These are phyloP conservation scores for Nilaparvata lugens DNA, from an alignment of 1,140 invertebrate genomes.

Conservation along the genomic window DNA sequence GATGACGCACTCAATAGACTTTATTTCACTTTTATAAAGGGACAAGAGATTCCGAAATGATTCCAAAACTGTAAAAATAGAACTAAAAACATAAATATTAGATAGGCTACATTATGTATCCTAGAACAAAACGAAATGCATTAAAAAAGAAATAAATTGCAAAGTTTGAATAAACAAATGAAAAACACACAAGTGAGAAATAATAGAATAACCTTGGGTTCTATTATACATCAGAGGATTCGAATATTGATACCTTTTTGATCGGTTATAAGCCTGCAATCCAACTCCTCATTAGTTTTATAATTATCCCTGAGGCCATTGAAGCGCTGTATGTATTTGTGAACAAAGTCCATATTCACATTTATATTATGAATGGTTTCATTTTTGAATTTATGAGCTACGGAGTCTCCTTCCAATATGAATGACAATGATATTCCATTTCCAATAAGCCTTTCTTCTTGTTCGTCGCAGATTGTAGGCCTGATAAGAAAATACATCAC, in stretches of 20 bases:
- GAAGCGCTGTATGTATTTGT: constrained; percentile 56
- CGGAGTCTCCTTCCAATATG: constrained; percentile 53
- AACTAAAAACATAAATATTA: neutral
- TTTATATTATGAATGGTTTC: constrained; percentile 44
- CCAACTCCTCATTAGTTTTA: constrained; percentile 53
- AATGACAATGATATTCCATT: constrained; percentile 50
- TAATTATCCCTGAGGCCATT: constrained; percentile 54
- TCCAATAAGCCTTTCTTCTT: constrained; percentile 54
- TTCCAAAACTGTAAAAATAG: constrained; percentile 37
- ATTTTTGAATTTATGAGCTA: constrained; percentile 42
- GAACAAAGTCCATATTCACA: constrained; percentile 48
- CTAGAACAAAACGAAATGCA: neutral
- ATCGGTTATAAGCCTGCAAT: constrained; percentile 40
- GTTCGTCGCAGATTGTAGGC: constrained; percentile 62
- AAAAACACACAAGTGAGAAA: too few species aligned
- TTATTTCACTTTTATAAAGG: constrained; percentile 48
- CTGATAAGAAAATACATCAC: constrained; percentile 42
- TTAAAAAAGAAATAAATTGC: too few species aligned
- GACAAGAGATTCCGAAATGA: constrained; percentile 47
- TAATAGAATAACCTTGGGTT: too few species aligned
- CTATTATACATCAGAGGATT: constrained; percentile 12
- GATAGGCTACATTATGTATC: neutral
- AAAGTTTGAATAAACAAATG: too few species aligned
- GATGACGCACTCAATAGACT: constrained; percentile 48
- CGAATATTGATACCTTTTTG: constrained; percentile 39